Evolutionary conservation across 2,797 vertebrate species (phyloP).

Genomic region (Anas bahamensis): DNA sequence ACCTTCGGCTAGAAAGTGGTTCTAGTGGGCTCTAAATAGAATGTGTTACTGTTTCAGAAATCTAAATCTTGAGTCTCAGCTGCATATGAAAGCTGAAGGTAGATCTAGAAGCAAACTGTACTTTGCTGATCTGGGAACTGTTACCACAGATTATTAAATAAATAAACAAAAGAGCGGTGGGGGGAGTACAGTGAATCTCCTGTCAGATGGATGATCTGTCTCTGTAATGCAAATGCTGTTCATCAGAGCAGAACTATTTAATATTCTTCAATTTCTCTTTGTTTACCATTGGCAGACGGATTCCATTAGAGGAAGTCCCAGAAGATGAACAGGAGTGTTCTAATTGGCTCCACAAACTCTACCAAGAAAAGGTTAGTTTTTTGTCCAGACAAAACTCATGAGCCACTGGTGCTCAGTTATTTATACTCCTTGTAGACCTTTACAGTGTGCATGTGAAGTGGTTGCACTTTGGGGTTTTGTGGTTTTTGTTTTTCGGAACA

Average conservation of each 20-base stretch:
- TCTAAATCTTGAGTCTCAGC: neutral
- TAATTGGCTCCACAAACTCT: slow-evolving; percentile 94
- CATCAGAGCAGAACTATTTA: neutral
- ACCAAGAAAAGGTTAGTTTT: slow-evolving; percentile 93
- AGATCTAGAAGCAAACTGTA: neutral
- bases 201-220: neutral
- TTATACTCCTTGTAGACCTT: neutral
- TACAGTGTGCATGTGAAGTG: neutral
- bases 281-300: slow-evolving; percentile 82
- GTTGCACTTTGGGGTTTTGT: neutral
- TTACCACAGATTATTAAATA: neutral
- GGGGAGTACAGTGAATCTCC: neutral
- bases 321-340: slow-evolving; percentile 90
- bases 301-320: slow-evolving; percentile 91
- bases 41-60: neutral
- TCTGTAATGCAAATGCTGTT: neutral
- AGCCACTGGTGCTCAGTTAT: neutral
- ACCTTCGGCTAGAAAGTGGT: neutral
- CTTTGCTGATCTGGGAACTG: neutral
- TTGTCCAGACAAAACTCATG: neutral
- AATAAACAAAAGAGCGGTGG: neutral
- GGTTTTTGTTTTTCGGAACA: neutral
- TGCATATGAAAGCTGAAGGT: neutral
- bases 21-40: neutral
- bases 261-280: neutral